phyloP scores from a whole-genome alignment of 35 echinoderm and acorn worm genomes.

The Apostichopus parvimensis region DNA sequence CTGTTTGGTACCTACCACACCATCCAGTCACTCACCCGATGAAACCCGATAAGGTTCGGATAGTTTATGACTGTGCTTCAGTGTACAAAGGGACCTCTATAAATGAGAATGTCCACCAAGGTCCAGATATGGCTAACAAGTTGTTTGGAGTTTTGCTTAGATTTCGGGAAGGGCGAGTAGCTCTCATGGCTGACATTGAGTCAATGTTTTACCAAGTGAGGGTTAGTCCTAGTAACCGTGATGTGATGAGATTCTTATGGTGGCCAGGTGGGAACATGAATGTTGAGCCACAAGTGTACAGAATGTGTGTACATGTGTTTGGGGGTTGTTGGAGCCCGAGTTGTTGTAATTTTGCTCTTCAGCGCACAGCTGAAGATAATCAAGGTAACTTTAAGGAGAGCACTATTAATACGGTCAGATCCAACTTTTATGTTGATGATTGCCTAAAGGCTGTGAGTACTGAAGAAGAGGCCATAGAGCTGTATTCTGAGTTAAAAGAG shows the following conservation, averaged over 20 bases:
- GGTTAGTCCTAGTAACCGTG: conserved; percentile 25
- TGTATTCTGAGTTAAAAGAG: conserved; percentile 40
- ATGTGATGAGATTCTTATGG: conserved; percentile 55
- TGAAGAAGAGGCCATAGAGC: conserved; percentile 21
- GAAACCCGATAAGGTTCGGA: conserved; percentile 38
- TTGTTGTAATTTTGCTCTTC: conserved; percentile 52
- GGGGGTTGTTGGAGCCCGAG: conserved; percentile 29
- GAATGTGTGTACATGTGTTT: conserved; percentile 65
- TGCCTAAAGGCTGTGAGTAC: conserved; percentile 48
- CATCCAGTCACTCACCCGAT: conserved; percentile 45
- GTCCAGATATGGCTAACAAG: conserved; percentile 54
- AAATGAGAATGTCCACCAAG: conserved; percentile 47
- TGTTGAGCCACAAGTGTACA: conserved; percentile 48
- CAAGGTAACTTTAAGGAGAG: not conserved
- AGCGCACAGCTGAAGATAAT: conserved; percentile 54
- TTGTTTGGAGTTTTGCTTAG: conserved; percentile 47
- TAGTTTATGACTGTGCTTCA: conserved; percentile 44
- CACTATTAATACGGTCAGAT: conserved; percentile 16
- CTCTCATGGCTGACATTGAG: conserved; percentile 53
- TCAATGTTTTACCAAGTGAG: conserved; percentile 57
- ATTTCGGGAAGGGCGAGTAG: conserved; percentile 48
- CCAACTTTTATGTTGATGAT: conserved; percentile 57
- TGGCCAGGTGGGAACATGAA: conserved; percentile 46
- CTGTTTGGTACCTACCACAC: conserved; percentile 62
- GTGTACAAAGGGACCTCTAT: conserved; percentile 29